Evolutionary conservation across 2,797 vertebrate species (phyloP), one percentile per base, ranked within the genome.

Genomic region (Bucorvus abyssinicus): DNA sequence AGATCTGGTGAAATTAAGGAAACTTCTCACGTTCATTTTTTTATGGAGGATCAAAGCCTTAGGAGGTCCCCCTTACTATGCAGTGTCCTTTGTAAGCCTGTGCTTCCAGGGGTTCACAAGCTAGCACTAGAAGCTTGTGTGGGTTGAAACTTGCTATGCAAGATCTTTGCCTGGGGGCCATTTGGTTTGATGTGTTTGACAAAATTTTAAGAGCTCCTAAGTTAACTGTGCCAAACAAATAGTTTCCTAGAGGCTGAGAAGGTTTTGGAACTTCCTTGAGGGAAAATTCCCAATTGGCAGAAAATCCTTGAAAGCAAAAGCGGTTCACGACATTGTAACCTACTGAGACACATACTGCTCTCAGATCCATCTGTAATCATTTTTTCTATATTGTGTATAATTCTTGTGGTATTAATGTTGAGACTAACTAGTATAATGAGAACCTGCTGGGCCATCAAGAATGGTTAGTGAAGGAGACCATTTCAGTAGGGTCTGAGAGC

Each of bases 121-220:
- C 94, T 47, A 85, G 88, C 89, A 84, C 91, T 93, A 84, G 91
- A 94, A 94, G 52, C 65, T 36, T 89, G 94, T 96, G 93, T 96
- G 95, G 95, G 95, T 87, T 97, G 90, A 61, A 96, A 96, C 94
- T 96, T 96, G 95, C 91, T 92, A 3, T 36, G 63, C 88, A 70
- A 71, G 80, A 88, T 93, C 91, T 91, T 91, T 95, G 87, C 87
- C 93, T 73, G 30, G 63, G 38, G 84, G 93, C 53, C 60, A 64
- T 93, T 95, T 90, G 88, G 91, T 94, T 95, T 97, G 96, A 97
- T 95, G 94, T 95, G 82, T 92, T 92, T 94, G 91, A 95, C 95
- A 94, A 92, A 95, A 93, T 94, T 90, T 91, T n/a, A 60, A 88
- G 87, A 94, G 85, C 85, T 94, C 56, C 80, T 36, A 40, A 84